Evolutionary conservation across 2,113 vertebrate species (phyloP).

Genomic region (Proterorhinus semilunaris): DNA sequence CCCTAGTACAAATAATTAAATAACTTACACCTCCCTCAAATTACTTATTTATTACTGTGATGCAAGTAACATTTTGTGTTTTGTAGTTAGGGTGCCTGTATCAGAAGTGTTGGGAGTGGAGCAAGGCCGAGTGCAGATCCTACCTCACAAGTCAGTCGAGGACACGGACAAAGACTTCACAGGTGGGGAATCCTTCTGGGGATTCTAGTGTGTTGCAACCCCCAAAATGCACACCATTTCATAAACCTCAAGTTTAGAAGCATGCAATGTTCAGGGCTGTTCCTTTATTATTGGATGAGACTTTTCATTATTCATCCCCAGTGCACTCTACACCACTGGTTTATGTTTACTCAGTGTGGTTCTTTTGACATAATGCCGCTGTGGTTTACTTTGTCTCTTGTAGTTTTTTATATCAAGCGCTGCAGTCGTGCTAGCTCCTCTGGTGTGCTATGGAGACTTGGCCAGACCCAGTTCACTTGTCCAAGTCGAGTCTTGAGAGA

Average conservation of each 20-base stretch:
- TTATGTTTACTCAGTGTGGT: background rate
- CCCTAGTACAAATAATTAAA: no score
- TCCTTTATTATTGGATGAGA: background rate
- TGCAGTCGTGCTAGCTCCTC: constrained; percentile 50
- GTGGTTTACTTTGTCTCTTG: constrained; percentile 7
- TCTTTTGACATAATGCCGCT: background rate
- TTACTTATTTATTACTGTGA: no score
- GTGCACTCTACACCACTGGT: background rate
- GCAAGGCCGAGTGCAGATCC: constrained; percentile 69
- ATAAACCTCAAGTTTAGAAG: background rate
- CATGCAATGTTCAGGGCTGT: background rate
- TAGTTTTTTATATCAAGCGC: constrained; percentile 79
- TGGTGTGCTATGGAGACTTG: constrained; percentile 72
- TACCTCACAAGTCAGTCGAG: constrained; percentile 68
- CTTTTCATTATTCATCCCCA: background rate
- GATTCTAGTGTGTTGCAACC: constrained; percentile 2
- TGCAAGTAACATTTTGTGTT: background rate
- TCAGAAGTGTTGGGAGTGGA: constrained; percentile 73
- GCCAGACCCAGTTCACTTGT: constrained; percentile 75
- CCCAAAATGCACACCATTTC: background rate
- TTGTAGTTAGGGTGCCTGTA: constrained; percentile 73
- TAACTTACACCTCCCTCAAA: no score
- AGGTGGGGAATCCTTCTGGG: constrained; percentile 45
- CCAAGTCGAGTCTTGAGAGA: constrained; percentile 74
- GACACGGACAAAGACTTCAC: constrained; percentile 78